Evolutionary conservation across 2,888 invertebrate species (phyloP), one percentile per base, ranked within the genome.

Genomic region (Megaustenia siamemsis): DNA sequence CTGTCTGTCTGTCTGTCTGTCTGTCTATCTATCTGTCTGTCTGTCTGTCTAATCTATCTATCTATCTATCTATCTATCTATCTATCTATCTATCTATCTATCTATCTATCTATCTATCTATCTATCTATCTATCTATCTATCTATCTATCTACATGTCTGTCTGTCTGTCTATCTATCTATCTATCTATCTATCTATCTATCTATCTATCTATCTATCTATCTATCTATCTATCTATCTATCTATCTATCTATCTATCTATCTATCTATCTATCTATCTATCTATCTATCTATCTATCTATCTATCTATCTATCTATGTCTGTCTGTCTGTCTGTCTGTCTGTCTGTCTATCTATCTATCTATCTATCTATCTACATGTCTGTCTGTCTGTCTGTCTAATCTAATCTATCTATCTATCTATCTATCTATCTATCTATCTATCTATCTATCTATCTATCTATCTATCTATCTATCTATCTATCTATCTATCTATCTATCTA

Each of bases 1-100:
- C 75, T 75, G 45, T 75, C 75, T 75, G 28, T 75, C 75, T 75
- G 28, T 75, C 75, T 75, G 28, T 75, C 75, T 75, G 28, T n/a
- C n/a, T n/a, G n/a, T n/a, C n/a, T n/a, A n/a, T n/a, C n/a, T n/a
- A n/a, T n/a, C n/a, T n/a, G n/a, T 75, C 75, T 75, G 28, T 75
- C 75, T 75, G 28, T 75, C 75, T 75, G 28, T 75, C 75, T 75
- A n/a, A n/a, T 56, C 56, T 56, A n/a, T 56, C 56, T 56, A n/a
- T 56, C 56, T 56, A n/a, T 56, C 56, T 56, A 18, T 56, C 56
- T 56, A 18, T 18, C 56, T 56, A 18, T 56, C 56, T 56, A 10
- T 53, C 53, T 21, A 21, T 21, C 15, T 53, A 21, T 53, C 53
- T 53, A 53, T 21, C 53, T 21, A 10, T 15, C 53, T 21, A 0